These are phyloP conservation scores for Thermophis baileyi DNA, from an alignment of 2,113 vertebrate genomes.

Conservation along the genomic window DNA sequence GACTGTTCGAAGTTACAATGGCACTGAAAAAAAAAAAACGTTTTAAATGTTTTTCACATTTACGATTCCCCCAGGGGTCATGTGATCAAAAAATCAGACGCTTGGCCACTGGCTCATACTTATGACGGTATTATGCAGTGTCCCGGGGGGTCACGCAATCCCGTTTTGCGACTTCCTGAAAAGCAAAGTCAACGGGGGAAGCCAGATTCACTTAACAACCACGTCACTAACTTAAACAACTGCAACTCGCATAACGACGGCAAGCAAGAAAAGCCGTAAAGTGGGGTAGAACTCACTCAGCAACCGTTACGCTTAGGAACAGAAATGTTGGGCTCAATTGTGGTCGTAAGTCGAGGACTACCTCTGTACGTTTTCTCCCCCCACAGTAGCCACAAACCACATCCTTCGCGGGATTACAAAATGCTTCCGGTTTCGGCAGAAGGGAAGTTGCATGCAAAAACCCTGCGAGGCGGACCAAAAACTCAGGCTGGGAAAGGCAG, in stretches of 20 bases:
- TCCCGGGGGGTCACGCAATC: not conserved
- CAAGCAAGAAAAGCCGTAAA: not conserved
- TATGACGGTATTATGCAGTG: not conserved
- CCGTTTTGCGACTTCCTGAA: not conserved
- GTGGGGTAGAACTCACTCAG: not conserved
- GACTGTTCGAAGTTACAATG: not conserved
- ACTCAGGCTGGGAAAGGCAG: not conserved
- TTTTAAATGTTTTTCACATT: not conserved
- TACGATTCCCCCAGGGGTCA: no score
- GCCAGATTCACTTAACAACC: not conserved
- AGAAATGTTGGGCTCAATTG: not conserved
- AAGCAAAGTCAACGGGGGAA: not conserved
- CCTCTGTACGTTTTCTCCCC: not conserved
- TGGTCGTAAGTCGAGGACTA: not conserved
- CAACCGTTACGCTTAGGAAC: not conserved
- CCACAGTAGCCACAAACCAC: not conserved
- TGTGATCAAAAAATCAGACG: no score
- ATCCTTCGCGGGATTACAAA: not conserved
- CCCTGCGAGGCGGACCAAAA: not conserved
- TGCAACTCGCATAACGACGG: rapidly evolving
- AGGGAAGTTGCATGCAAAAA: not conserved
- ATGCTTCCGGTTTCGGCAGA: not conserved
- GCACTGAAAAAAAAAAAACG: no score
- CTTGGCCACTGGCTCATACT: not conserved
- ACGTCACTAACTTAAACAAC: not conserved